phyloP scores from a whole-genome alignment of 1,140 invertebrate genomes.

The Trichonephila clavipes region DNA sequence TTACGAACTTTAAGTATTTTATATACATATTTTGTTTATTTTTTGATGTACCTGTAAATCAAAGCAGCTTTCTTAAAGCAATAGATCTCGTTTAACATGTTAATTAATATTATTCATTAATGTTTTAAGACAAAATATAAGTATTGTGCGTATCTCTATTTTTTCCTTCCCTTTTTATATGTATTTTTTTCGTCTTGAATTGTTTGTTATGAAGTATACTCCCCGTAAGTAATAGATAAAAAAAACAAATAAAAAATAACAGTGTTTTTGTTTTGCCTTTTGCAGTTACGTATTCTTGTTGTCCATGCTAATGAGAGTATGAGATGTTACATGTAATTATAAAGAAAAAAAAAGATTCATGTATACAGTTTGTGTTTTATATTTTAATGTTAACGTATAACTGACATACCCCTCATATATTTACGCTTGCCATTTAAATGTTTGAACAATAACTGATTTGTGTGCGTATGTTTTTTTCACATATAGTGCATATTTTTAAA shows the following conservation, averaged over 20 bases:
- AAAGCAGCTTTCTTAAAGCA: slow-evolving; percentile 64
- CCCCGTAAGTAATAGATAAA: slow-evolving; percentile 43
- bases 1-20: slow-evolving; percentile 62
- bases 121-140: slow-evolving; percentile 47
- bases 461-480: slow-evolving; percentile 9
- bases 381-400: slow-evolving; percentile 67
- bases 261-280: slow-evolving; percentile 68
- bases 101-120: slow-evolving; percentile 48
- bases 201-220: slow-evolving; percentile 61
- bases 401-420: slow-evolving; percentile 75
- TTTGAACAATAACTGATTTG: slow-evolving; percentile 53
- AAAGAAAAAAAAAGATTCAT: slow-evolving; percentile 52
- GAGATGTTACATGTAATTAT: slow-evolving; percentile 66
- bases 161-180: slow-evolving; percentile 66
- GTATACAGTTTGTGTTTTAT: slow-evolving; percentile 65
- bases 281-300: slow-evolving; percentile 71
- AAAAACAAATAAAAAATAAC: slow-evolving; percentile 56
- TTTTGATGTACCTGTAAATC: slow-evolving; percentile 66
- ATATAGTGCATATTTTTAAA: slow-evolving; percentile 71
- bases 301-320: slow-evolving; percentile 46
- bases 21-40: slow-evolving; percentile 67
- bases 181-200: slow-evolving; percentile 20
- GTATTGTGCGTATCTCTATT: slow-evolving; percentile 66
- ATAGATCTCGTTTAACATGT: slow-evolving; percentile 75
- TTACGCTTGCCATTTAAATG: slow-evolving; percentile 74